These are phyloP conservation scores for Lampris incognitus DNA, from an alignment of 2,113 vertebrate genomes.

Conservation along the genomic window DNA sequence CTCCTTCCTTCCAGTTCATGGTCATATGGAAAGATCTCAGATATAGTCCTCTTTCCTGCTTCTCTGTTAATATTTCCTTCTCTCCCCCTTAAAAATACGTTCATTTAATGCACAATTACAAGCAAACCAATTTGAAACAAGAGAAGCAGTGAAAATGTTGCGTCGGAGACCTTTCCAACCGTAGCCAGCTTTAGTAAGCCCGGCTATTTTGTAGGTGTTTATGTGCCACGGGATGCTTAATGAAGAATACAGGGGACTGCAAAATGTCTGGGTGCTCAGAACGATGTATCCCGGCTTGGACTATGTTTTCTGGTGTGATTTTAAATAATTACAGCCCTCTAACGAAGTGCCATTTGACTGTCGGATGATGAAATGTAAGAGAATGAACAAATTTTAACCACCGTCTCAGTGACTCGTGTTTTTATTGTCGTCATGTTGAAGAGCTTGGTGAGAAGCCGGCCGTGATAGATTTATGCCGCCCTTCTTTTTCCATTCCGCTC, in stretches of 20 bases:
- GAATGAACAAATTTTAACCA: constrained; percentile 46
- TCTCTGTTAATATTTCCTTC: constrained; percentile 9
- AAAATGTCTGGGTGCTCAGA: constrained; percentile 24
- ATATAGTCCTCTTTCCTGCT: background rate
- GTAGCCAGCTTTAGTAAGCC: background rate
- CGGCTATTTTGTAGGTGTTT: constrained; percentile 7
- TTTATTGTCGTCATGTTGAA: constrained; percentile 21
- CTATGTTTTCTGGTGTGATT: constrained; percentile 24
- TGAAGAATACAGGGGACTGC: constrained; percentile 3
- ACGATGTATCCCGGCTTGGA: constrained; percentile 36
- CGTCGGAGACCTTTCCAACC: constrained; percentile 18
- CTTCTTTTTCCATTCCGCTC: background rate
- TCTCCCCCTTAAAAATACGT: constrained; percentile 21
- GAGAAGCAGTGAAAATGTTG: constrained; percentile 34
- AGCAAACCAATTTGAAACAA: background rate
- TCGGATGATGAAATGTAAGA: constrained; percentile 21
- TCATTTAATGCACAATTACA: background rate
- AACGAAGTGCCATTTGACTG: constrained; percentile 39
- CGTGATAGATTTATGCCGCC: background rate
- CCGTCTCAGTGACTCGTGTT: constrained; percentile 6
- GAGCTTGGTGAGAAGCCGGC: background rate
- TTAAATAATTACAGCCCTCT: constrained; percentile 9
- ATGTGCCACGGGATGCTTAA: constrained; percentile 21
- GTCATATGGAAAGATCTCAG: constrained; percentile 16
- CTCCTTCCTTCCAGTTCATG: constrained; percentile 18